Conservation (phyloP, 2,113 vertebrate species). For the Mesitornis unicolor region DNA sequence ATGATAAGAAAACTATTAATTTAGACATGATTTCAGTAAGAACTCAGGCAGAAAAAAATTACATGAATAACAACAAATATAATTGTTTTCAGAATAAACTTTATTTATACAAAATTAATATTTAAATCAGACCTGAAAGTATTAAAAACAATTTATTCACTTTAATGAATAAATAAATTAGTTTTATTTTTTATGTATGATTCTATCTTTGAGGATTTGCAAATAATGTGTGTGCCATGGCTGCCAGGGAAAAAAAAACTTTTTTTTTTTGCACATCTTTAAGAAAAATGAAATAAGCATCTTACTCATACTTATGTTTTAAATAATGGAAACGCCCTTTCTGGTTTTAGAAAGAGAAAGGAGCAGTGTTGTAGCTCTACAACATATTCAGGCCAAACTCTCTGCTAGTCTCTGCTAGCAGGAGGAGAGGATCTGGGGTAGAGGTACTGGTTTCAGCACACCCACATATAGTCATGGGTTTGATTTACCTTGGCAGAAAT, state of each 20-base stretch:
- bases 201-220: slow-evolving; percentile 73
- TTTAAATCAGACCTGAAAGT: slow-evolving; percentile 75
- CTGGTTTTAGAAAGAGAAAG: neutral
- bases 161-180: slow-evolving; percentile 78
- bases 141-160: slow-evolving; percentile 73
- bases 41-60: slow-evolving; percentile 77
- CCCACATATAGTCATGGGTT: neutral
- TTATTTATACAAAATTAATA: slow-evolving; percentile 77
- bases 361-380: neutral
- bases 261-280: slow-evolving; percentile 43
- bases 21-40: slow-evolving; percentile 73
- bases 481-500: neutral
- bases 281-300: slow-evolving; percentile 18
- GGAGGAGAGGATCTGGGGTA: neutral
- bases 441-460: neutral
- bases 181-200: slow-evolving; percentile 77
- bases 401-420: neutral
- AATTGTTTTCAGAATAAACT: slow-evolving; percentile 73
- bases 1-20: slow-evolving; percentile 67
- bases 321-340: neutral
- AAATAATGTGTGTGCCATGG: slow-evolving; percentile 26
- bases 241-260: slow-evolving; percentile 48
- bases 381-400: neutral
- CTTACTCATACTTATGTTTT: neutral
- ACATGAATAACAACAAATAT: slow-evolving; percentile 66